Conservation (phyloP, 2,888 invertebrate species). For the Mycalesis mineus region DNA sequence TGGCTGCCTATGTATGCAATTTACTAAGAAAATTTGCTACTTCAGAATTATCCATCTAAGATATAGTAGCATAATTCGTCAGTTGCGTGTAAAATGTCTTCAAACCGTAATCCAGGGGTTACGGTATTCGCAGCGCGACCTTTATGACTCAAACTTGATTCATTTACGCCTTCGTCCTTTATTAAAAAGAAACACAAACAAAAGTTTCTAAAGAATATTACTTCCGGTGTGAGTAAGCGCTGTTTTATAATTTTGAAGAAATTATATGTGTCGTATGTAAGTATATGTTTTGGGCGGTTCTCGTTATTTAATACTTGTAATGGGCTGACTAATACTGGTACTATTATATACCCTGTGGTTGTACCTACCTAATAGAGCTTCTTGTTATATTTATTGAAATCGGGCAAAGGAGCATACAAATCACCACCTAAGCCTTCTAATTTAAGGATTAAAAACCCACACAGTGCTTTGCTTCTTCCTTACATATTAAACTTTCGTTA, state of each 20-base stretch:
- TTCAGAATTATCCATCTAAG: not conserved
- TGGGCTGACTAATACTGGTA: not conserved
- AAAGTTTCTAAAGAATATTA: not conserved
- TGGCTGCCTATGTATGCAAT: not conserved
- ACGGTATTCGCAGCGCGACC: slow-evolving; percentile 26
- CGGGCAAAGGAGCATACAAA: too few relatives aligned
- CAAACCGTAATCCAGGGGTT: slow-evolving; percentile 28
- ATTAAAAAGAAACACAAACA: not conserved
- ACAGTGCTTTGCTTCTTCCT: too few relatives aligned
- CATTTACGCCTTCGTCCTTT: slow-evolving; percentile 26
- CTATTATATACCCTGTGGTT: too few relatives aligned
- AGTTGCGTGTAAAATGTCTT: slow-evolving; percentile 32
- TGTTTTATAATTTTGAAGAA: not conserved
- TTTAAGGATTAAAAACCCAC: too few relatives aligned
- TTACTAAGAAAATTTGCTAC: not conserved
- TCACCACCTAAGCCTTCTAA: too few relatives aligned
- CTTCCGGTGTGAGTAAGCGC: not conserved
- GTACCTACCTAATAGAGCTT: too few relatives aligned
- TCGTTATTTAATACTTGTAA: too few relatives aligned
- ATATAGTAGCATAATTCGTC: slow-evolving; percentile 27
- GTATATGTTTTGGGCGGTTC: too few relatives aligned
- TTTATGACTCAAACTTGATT: slow-evolving; percentile 33
- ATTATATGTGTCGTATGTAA: not conserved
- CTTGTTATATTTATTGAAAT: too few relatives aligned
- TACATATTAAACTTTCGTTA: too few relatives aligned